These are phyloP conservation scores for Brachypalpus laphriformis DNA, from an alignment of 2,888 invertebrate species.

Conservation along the genomic window DNA sequence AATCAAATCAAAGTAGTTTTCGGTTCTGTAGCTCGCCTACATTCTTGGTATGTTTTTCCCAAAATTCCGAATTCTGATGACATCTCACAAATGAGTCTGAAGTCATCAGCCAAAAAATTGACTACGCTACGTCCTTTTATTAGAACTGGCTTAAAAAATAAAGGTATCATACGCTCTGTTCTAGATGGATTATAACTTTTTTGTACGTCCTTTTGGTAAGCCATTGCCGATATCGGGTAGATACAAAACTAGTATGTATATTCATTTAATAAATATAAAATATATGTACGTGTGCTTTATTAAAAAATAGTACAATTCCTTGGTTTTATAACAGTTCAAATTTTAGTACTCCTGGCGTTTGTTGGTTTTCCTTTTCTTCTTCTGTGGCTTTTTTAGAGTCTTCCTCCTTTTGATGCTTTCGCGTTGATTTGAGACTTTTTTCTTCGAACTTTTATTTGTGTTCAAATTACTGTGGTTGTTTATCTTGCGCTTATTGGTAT, in stretches of 20 bases:
- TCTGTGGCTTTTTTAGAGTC: not conserved
- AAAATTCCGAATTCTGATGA: too few relatives aligned
- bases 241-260: not conserved
- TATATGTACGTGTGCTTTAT: not conserved
- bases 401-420: not conserved
- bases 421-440: not conserved
- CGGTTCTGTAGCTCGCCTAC: too few relatives aligned
- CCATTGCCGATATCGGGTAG: too few relatives aligned
- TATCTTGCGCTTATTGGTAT: constrained; percentile 53
- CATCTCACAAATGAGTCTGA: too few relatives aligned
- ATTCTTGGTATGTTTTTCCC: too few relatives aligned
- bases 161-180: too few relatives aligned
- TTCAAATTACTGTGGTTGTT: not conserved
- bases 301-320: not conserved
- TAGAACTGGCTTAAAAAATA: too few relatives aligned
- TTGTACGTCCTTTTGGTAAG: too few relatives aligned
- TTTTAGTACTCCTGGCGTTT: constrained; percentile 7
- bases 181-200: too few relatives aligned
- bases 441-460: not conserved
- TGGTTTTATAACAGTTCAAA: not conserved
- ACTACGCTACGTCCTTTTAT: too few relatives aligned
- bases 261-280: not conserved
- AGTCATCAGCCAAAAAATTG: too few relatives aligned
- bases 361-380: constrained; percentile 6
- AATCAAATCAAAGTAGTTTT: too few relatives aligned